These are phyloP conservation scores for Dasyornis broadbenti DNA, from an alignment of 2,113 vertebrate species.

Conservation along the genomic window DNA sequence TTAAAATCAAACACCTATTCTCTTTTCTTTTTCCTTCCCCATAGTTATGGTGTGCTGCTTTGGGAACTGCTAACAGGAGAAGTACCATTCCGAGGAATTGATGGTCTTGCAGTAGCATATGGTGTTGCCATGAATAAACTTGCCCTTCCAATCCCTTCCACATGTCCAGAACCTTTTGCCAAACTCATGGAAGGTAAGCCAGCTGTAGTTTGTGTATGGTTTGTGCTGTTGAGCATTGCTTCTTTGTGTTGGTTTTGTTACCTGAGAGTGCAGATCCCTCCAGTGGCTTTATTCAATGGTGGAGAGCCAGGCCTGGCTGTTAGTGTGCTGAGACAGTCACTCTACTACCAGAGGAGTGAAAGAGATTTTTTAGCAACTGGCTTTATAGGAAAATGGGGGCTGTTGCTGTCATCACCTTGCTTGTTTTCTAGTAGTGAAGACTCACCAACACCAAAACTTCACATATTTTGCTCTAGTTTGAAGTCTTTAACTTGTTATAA, in stretches of 20 bases:
- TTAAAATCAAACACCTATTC: not conserved
- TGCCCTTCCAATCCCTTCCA: slow-evolving; percentile 94
- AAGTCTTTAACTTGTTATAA: not conserved
- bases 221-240: not conserved
- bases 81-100: slow-evolving; percentile 93
- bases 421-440: not conserved
- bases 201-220: not conserved
- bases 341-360: not conserved
- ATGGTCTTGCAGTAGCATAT: slow-evolving; percentile 91
- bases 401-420: not conserved
- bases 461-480: not conserved
- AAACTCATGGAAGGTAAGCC: slow-evolving; percentile 93
- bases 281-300: not conserved
- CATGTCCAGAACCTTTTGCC: slow-evolving; percentile 92
- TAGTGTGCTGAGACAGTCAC: not conserved
- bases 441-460: not conserved
- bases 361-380: not conserved
- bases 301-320: not conserved
- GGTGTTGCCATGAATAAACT: slow-evolving; percentile 98
- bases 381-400: not conserved
- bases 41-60: slow-evolving; percentile 89
- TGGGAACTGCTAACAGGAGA: slow-evolving; percentile 96
- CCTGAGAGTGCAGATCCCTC: not conserved
- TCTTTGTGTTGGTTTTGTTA: not conserved
- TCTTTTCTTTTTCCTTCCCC: not conserved